Evolutionary conservation across 2,797 vertebrate species (phyloP), one percentile per base, ranked within the genome.

Genomic region (Remorina albescens): DNA sequence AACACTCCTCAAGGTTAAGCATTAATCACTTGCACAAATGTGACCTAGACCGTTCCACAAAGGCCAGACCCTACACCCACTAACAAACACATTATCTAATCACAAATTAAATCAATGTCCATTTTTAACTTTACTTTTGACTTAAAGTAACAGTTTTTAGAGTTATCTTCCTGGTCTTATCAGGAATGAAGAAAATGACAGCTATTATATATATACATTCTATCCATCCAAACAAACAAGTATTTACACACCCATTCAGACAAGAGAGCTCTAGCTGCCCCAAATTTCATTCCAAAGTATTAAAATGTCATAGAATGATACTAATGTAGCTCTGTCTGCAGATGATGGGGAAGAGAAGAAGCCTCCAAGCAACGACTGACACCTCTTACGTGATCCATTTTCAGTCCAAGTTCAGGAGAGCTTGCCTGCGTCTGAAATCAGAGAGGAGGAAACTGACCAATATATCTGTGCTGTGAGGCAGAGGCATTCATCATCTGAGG

Each of bases 381-480:
- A 87, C 83, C 55, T 85, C 81, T 82, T 74, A 81, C 73, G 80
- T 65, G 78, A 85, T 76, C 71, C 81, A 88, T 82, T 85, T 87
- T n/a, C n/a, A n/a, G n/a, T n/a, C n/a, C n/a, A 85, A 86, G 89
- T 88, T 84, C 85, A 84, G 82, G 63, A 80, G 74, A 84, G 76
- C 84, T 71, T 67, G 77, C 82, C 76, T 75, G 34, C 77, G 67
- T 84, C 74, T 69, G 77, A 78, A 91, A 91, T 92, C 86, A 91
- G 91, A 91, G 88, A 74, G 73, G 81, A 89, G 76, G 83, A 92
- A 90, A 91, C 81, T 91, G 87, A 87, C 83, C 82, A 78, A 87
- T 89, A 91, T 88, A 88, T 93, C 86, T 84, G 76, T 77, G 93
- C 86, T 82, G 74, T 76, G 72, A 91, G 88, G 78, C 89, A 83